A percentile compares a stretch with the other conserved stretches of the same genome.
These are phyloP conservation scores for Pipa parva DNA, from an alignment of 2,113 vertebrate species.

Conservation along the genomic window DNA sequence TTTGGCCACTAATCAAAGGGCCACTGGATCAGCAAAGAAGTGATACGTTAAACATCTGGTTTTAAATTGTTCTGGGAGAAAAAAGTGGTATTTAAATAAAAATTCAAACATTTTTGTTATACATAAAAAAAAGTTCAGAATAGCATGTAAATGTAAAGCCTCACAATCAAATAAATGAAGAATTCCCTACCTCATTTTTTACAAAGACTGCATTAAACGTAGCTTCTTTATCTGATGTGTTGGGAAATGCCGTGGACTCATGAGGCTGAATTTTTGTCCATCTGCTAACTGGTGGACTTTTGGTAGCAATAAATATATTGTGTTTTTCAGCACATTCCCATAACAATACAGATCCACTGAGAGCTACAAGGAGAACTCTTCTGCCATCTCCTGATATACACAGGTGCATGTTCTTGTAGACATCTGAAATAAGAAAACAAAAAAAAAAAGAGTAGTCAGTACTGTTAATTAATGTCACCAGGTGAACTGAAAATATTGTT, in stretches of 20 bases:
- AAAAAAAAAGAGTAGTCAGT: no score
- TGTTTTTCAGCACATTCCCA: constrained; percentile 75
- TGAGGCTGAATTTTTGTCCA: constrained; percentile 75
- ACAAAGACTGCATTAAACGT: constrained; percentile 70
- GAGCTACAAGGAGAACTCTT: constrained; percentile 64
- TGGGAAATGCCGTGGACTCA: constrained; percentile 67
- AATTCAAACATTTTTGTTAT: background rate
- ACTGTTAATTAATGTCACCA: no score
- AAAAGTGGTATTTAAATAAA: constrained; percentile 55
- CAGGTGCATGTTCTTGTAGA: constrained; percentile 61
- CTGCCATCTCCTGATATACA: constrained; percentile 77
- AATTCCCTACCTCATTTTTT: constrained; percentile 74
- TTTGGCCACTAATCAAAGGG: no score
- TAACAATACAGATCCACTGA: constrained; percentile 71
- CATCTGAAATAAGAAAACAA: constrained; percentile 50
- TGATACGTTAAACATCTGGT: no score
- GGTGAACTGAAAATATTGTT: no score
- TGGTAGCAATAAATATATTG: constrained; percentile 44
- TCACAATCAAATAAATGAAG: no score
- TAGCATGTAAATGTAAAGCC: background rate
- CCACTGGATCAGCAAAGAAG: no score
- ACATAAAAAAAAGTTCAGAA: background rate
- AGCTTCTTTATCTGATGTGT: constrained; percentile 77
- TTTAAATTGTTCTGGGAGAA: no score
- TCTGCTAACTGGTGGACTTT: constrained; percentile 60